Base-by-base conservation (phyloP, 2,113 vertebrate genomes). In the Vulpes lagopus region DNA sequence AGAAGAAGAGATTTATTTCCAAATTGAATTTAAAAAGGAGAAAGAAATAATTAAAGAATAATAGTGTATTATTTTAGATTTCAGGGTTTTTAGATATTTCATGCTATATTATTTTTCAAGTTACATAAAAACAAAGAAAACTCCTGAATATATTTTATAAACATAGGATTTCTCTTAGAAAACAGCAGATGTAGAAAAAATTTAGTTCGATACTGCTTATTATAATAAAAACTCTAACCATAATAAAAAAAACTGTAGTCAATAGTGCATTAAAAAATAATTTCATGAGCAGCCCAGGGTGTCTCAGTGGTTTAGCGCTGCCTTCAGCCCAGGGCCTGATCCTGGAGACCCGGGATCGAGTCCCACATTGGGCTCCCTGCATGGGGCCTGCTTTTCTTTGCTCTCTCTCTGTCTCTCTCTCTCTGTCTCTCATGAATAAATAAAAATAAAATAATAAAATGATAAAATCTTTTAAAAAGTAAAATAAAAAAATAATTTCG, bases 61-160 rank as follows among this genome's bases (percentile, higher is more conserved):
- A 35, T 86, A 35, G 11, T 43, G 22, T 32, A 43, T 94, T 93
- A 35, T 85, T 96, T 89, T 6, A 59, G 38, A 86, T 90, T 96
- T 89, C 49, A 92, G 51, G 27, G 15, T 82, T 76, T 16, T 71
- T n/a, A 69, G 11, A 17, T 93, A 85, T 53, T 92, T 69, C 49
- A 65, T 89, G 22, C 4, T 76, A 5, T 76, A 59, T 92, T 89
- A 69, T 55, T 90, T 96, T 96, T 22, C 25, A 92, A 89, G 27
- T 71, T 2, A 65, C 20, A 82, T 35, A 51, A 59, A 67, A 49
- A 74, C 32, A 73, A 43, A 76, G 23, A 67, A 73, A 84, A 3
- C 6, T 93, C 0, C 2, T 53, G 32, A 94, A 25, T 89, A 64
- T 5, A 62, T 32, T 79, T 92, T 91, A 14, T 51, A 22, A 71